Base-by-base conservation (phyloP, 2,797 vertebrate genomes). In the Poliocrania exsul region DNA sequence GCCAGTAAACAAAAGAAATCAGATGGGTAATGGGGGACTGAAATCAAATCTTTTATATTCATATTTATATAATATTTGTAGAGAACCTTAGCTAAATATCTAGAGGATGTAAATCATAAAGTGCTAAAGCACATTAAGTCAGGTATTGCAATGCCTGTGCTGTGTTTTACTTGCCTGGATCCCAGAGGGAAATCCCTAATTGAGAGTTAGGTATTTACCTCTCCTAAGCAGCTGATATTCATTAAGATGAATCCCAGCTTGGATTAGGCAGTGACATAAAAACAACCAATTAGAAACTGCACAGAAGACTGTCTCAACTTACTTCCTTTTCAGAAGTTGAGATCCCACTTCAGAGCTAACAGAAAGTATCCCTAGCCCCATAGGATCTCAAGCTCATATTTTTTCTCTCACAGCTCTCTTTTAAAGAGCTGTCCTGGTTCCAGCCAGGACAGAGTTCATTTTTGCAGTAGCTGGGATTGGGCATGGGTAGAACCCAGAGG, bases 151-250 rank as follows among this genome's bases (percentile, higher is more conserved):
- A 35, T 62, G 23, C 19, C 26, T 57, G 13, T 31, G 17, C 7
- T 80, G 21, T 70, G 49, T 64, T 88, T 90, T 74, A 66, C 28
- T 51, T 28, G 4, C 9, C 33, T 56, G 16, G 16, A 18, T 81
- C 31, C 49, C 70, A 75, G 66, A 72, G 10, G n/a, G 47, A 93
- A 93, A 84, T 72, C 54, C 33, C 50, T 93, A 53, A 84, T 8
- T 26, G 58, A 54, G 69, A 70, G 46, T 50, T 78, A 64, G 37
- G 13, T 46, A 49, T 81, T 84, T 65, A 84, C 38, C 35, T 75
- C n/a, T 81, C 35, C 57, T 57, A 71, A 81, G 53, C 4, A 46
- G 38, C 24, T 81, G 58, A 47, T 10, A 47, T 60, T 74, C 69
- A 71, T 74, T 67, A 78, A 37, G 25, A 81, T 31, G 15, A 84